These are phyloP conservation scores for Erythrolamprus reginae DNA, from an alignment of 2,113 vertebrate genomes.

Conservation along the genomic window DNA sequence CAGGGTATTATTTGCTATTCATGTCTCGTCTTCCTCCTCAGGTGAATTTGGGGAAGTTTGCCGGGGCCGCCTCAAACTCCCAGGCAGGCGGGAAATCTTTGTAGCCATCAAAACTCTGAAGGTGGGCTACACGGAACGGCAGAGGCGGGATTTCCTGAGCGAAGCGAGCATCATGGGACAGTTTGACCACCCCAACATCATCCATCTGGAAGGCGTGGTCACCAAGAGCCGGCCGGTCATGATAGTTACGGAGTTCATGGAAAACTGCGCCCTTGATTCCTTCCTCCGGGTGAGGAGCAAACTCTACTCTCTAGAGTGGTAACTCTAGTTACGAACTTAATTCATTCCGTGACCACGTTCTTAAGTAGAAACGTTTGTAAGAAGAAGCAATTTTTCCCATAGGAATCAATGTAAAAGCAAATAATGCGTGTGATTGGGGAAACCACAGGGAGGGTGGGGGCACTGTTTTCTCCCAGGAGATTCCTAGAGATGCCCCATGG, in stretches of 20 bases:
- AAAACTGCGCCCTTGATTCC: constrained; percentile 94
- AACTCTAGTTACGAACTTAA: too few species aligned
- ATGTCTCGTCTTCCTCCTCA: constrained; percentile 42
- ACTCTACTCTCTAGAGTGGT: too few species aligned
- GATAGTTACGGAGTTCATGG: constrained; percentile 99
- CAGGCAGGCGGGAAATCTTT: constrained; percentile 90
- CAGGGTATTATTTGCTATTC: not conserved
- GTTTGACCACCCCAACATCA: constrained; percentile 98
- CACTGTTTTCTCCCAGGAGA: too few species aligned
- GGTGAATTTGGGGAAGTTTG: constrained; percentile 98
- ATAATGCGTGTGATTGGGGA: too few species aligned
- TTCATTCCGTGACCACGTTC: too few species aligned
- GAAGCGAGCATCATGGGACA: constrained; percentile 99
- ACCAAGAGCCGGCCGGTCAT: constrained; percentile 97
- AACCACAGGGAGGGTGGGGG: too few species aligned
- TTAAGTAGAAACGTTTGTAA: too few species aligned
- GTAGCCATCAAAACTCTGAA: constrained; percentile 98
- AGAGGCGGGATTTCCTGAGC: constrained; percentile 92
- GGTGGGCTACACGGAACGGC: constrained; percentile 93
- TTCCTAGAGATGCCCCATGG: too few species aligned
- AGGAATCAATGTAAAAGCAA: too few species aligned
- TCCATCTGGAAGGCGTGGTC: constrained; percentile 94
- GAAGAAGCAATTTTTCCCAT: too few species aligned
- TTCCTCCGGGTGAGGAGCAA: constrained; percentile 85
- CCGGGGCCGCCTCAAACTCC: constrained; percentile 90